Base-by-base conservation (phyloP, 2,113 vertebrate genomes). In the Delphinapterus leucas region DNA sequence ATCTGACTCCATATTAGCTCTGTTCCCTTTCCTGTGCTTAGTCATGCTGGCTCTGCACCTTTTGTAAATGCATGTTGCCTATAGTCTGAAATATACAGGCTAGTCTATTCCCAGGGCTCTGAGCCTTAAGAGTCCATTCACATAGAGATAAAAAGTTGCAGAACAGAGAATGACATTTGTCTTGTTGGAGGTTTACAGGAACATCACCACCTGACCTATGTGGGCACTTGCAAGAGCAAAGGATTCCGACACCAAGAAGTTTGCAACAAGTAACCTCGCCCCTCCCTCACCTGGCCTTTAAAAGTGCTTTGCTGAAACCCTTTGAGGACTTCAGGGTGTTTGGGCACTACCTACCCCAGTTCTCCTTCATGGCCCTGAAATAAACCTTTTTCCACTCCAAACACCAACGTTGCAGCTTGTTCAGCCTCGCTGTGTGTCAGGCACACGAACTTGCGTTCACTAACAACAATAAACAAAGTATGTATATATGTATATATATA, bases 371-470 rank as follows among this genome's bases (percentile, higher is more conserved):
- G 41, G 15, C 26, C 41, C 73, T 47, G 73, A 26, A 47, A 76
- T 76, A 31, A 76, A 11, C 14, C 73, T 31, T 47, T 47, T 44
- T 76, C 26, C 44, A 15, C 15, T 76, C 73, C 73, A 31, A 18
- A 76, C 41, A 18, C 47, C 41, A 44, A 73, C 4, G 38, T 44
- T 7, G 15, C 7, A 5, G 47, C 31, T 74, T 76, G 47, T 76
- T 76, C 47, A 53, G 41, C 73, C 26, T 47, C 15, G 5, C 41
- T 31, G 15, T 47, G 31, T 0, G 8, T 18, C 1, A 0, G 41
- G 41, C 41, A 5, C 73, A 31, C 14, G 31, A 76, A 76, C 9
- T 8, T 10, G 26, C 41, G 3, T 47, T 76, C 2, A 0, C 8
- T 18, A 31, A 31, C 73, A 74, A 41, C 2, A 77, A 61, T 41